A percentile compares a stretch with the other conserved stretches of the same genome.
Conservation (phyloP, 2,113 vertebrate genomes). For the Ibidorhyncha struthersii region DNA sequence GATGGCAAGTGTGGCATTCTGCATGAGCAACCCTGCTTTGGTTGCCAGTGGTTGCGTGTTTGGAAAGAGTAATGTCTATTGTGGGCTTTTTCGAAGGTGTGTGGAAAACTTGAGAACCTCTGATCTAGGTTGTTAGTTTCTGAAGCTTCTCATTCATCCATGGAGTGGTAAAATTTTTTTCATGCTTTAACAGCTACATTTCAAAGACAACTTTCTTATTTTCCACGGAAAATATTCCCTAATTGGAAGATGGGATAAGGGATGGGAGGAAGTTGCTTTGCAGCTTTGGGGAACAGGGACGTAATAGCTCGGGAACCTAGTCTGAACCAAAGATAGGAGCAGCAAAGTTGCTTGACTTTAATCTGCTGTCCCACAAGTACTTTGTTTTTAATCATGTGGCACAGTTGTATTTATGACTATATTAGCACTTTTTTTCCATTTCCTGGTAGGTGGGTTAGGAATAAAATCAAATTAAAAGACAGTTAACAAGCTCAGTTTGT, state of each 20-base stretch:
- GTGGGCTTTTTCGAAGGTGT: neutral
- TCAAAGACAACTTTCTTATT: conserved; percentile 41
- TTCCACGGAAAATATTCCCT: neutral
- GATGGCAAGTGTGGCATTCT: neutral
- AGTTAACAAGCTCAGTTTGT: neutral
- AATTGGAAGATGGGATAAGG: neutral
- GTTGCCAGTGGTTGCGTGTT: neutral
- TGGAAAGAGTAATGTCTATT: neutral
- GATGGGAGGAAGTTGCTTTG: conserved; percentile 56
- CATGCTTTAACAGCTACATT: conserved; percentile 67
- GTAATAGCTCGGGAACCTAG: neutral
- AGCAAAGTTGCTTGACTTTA: neutral
- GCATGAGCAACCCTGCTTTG: neutral
- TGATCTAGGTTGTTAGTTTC: conserved; percentile 57
- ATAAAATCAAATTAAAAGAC: neutral
- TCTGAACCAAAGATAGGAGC: neutral
- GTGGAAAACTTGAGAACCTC: conserved; percentile 53
- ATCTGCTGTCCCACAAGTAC: conserved; percentile 25
- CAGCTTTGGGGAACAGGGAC: conserved; percentile 36
- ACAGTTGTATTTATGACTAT: neutral
- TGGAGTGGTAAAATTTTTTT: conserved; percentile 55
- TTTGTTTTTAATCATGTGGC: neutral
- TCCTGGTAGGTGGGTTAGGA: conserved; percentile 42
- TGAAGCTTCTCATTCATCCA: conserved; percentile 72
- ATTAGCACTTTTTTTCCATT: neutral